Base-by-base conservation (phyloP, 2,797 vertebrate species). In the Thamnophis elegans region DNA sequence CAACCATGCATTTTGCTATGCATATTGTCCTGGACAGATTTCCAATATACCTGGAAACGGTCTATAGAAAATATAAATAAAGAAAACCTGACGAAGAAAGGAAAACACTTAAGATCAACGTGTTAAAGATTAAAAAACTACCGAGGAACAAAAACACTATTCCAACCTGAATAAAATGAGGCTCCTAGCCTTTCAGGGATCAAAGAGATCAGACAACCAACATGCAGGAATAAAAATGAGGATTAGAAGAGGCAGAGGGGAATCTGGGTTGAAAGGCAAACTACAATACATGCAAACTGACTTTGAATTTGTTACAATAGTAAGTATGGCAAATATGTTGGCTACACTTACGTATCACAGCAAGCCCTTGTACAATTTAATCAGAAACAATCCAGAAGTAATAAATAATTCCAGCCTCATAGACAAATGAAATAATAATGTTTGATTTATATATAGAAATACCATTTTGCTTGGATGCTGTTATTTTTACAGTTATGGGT, bases 201-300 rank as follows among this genome's bases (percentile, higher is more conserved):
- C 93, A 95, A 96, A 96, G 95, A 88, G 92, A 96, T 92, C 95
- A 95, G 93, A 95, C 92, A 92, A 95, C 94, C 94, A 94, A 95
- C 93, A 90, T 94, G 82, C 89, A 95, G 93, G 94, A 96, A 96
- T 95, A 94, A 95, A 96, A 96, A 95, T 93, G 90, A 95, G 91
- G 88, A 96, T 97, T 96, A 96, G 88, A 96, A 94, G 91, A 14
- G 55, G 86, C 90, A 96, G 94, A 92, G 10, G 0, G 93, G 94
- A 95, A 95, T 82, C 94, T 96, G 95, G 90, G 95, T 87, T 58
- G 90, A 96, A 97, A 96, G 96, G 93, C 85, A 95, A 96, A 94
- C 88, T 93, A 94, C 94, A 95, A 92, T 92, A 96, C 96, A 95
- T 94, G 95, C 90, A 87, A 85, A 65, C 90, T 94, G 36, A 47